A percentile compares a stretch with the other conserved stretches of the same genome.
phyloP scores from a whole-genome alignment of 1,140 invertebrate genomes.

The Asobara japonica region DNA sequence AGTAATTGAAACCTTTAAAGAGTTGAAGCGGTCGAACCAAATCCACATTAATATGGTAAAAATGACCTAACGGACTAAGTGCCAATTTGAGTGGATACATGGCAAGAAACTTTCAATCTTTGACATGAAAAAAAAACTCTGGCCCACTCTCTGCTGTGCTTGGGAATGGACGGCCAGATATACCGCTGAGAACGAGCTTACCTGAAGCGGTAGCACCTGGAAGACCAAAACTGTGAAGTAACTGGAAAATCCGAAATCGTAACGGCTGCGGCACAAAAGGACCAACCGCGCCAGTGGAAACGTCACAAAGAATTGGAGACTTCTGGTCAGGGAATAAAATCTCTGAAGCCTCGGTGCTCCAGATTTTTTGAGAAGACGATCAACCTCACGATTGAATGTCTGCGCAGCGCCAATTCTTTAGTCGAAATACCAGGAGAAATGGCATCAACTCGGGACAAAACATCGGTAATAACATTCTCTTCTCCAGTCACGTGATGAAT shows the following conservation, averaged over 20 bases:
- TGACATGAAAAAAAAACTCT: not conserved
- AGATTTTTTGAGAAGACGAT: not conserved
- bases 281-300: not conserved
- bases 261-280: not conserved
- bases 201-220: not conserved
- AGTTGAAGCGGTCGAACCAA: not conserved
- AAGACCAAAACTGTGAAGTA: not conserved
- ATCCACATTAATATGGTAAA: not conserved
- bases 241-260: not conserved
- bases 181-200: not conserved
- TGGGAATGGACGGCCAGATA: not conserved
- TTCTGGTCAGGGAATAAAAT: not conserved
- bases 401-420: not conserved
- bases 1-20: not conserved
- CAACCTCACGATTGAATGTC: not conserved
- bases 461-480: conserved; percentile 45
- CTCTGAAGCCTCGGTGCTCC: not conserved
- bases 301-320: not conserved
- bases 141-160: not conserved
- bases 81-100: not conserved
- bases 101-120: not conserved
- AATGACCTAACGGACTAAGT: not conserved
- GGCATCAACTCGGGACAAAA: conserved; percentile 35
- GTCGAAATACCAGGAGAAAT: conserved; percentile 18
- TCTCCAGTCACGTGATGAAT: conserved; percentile 52